Base-by-base conservation (phyloP, 2,888 invertebrate genomes). In the Mystacides longicornis region DNA sequence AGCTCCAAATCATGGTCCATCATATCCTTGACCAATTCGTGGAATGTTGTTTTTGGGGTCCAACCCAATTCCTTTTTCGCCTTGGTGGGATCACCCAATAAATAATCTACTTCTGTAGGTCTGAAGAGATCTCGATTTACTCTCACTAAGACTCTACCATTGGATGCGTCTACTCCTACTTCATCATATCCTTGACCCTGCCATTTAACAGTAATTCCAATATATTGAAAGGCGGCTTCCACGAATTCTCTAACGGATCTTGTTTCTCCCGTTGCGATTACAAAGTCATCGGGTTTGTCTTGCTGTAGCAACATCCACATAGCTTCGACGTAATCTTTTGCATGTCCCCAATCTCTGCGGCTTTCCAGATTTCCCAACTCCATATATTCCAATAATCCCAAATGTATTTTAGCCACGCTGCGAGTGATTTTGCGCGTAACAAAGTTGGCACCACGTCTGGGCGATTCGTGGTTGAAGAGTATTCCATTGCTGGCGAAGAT, bases 251-350 rank as follows among this genome's bases (percentile, higher is more conserved):
- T 79, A 0, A 99, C 98, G 69, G 93, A 96, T 73, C 95, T 95
- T 11, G 88, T 83, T 70, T 93, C 91, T 0, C 96, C 96, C 0
- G 96, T 96, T 3, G 99, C 95, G 63, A 99, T 94, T 3, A 99
- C 98, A 77, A 88, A 98, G 75, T 99, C 99, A 53, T 95, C 91
- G 0, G 98, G 90, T 33, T 75, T 71, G 0, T 93, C 85, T 67
- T 89, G 88, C 69, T 99, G 99, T 18, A 99, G 79, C 93, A 99
- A 99, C 69, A 95, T 74, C 97, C 98, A 99, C 99, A 99, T 99
- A 1, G 97, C 99, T 88, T 95, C 91, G 4, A 97, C 91, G 71
- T 95, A 97, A 73, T 97, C 97, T 71, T 84, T 89, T 1, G 94
- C 94, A 71, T 94, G 94, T 3, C 99, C 99, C 99, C 99, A 99